Conservation (phyloP, 2,797 vertebrate genomes). For the Ceryle rudis region DNA sequence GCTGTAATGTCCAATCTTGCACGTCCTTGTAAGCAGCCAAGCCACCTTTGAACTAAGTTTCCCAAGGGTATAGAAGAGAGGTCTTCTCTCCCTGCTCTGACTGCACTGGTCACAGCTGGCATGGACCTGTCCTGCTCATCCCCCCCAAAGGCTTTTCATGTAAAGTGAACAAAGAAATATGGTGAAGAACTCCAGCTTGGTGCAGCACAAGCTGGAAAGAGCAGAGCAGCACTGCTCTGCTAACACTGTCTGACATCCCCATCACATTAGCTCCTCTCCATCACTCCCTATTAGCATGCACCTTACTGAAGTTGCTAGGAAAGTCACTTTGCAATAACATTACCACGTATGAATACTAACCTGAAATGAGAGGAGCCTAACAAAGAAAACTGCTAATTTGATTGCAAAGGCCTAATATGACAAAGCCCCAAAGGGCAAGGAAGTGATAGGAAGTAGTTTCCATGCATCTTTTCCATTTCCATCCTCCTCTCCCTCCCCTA, state of each 20-base stretch:
- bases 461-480: neutral
- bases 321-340: slow-evolving; percentile 68
- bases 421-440: neutral
- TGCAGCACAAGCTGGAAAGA: neutral
- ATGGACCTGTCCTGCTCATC: neutral
- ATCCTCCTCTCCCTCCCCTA: neutral
- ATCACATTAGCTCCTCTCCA: neutral
- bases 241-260: slow-evolving; percentile 7
- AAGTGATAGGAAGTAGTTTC: neutral
- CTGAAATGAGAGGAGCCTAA: slow-evolving; percentile 29
- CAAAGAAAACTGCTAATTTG: neutral
- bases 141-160: neutral
- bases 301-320: slow-evolving; percentile 1
- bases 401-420: slow-evolving; percentile 20
- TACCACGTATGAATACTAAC: slow-evolving; percentile 55
- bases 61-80: neutral
- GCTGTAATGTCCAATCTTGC: neutral
- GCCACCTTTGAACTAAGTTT: neutral
- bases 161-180: neutral
- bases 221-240: neutral
- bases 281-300: slow-evolving; percentile 42
- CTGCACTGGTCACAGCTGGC: neutral
- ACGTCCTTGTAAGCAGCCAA: neutral
- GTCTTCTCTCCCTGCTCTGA: neutral
- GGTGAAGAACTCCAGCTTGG: neutral